Evolutionary conservation across 2,113 vertebrate species (phyloP), one percentile per base, ranked within the genome.

Genomic region (Silurus asotus): DNA sequence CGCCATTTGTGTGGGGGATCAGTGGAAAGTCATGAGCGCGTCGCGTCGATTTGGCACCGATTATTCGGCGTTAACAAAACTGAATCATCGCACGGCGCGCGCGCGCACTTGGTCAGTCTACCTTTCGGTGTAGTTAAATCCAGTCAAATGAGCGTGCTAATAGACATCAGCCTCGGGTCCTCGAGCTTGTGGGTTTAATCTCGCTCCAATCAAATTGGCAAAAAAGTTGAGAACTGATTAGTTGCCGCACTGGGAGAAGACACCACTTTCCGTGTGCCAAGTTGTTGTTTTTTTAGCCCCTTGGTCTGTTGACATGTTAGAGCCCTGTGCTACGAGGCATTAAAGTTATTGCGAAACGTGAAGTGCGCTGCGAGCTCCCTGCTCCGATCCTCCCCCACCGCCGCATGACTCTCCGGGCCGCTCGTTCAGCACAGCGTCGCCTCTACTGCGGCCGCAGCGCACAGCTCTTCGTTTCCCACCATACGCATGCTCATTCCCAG

Each of bases 1-100:
- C 94, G 96, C 96, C 96, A 97, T 97, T 94, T 94, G 88, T 67
- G 62, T 72, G 81, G 74, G 55, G 74, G 84, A 75, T 84, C 48
- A 69, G 25, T 51, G 23, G 19, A 59, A 59, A 37, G 28, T 67
- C 74, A 83, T 53, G 87, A 74, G 61, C 37, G 85, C 69, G 23
- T 58, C 51, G 82, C 87, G 81, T 48, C 53, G 53, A 61, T 49
- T 49, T 51, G 48, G n/a, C 85, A 79, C 80, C 65, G 82, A 59
- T 59, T 79, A 62, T 59, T 76, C 72, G 59, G 77, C 77, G 56
- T 53, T 37, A 37, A 37, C 37, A 37, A 25, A 64, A 37, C 77
- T 37, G 64, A 48, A 64, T 28, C 48, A 28, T 64, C 20, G 23
- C 83, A 37, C 37, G 37, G 37, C 28, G 28, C 28, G 48, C 25